Evolutionary conservation across 2,888 invertebrate species (phyloP).

Genomic region (Troides aeacus): DNA sequence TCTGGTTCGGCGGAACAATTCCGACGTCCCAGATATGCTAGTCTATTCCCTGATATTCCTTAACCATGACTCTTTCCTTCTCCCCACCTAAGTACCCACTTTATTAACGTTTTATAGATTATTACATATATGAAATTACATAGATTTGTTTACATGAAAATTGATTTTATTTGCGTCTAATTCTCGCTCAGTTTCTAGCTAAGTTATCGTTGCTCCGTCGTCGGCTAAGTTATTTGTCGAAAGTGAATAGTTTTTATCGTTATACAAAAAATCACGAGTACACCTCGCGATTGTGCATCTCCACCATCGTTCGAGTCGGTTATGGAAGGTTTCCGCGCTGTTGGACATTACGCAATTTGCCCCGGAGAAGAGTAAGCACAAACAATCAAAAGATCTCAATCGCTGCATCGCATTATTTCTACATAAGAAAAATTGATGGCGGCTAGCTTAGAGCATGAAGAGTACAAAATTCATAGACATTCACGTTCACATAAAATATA

Average conservation of each 20-base stretch:
- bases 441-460: neutral
- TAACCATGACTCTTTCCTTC: too few species aligned
- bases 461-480: neutral
- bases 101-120: too few species aligned
- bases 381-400: constrained; percentile 17
- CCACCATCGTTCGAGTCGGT: neutral
- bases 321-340: constrained; percentile 8
- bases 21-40: too few species aligned
- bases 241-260: neutral
- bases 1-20: too few species aligned
- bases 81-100: too few species aligned
- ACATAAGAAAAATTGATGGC: constrained; percentile 5
- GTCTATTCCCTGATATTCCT: too few species aligned
- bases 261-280: neutral
- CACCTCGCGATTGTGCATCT: neutral
- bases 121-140: too few species aligned
- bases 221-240: neutral
- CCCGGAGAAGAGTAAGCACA: constrained; percentile 9
- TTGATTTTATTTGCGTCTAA: too few species aligned
- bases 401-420: constrained; percentile 4
- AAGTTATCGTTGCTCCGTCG: too few species aligned
- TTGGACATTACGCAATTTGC: constrained; percentile 18
- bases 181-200: too few species aligned
- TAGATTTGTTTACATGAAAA: too few species aligned
- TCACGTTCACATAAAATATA: neutral